Evolutionary conservation across 2,797 vertebrate species (phyloP).

Genomic region (Rhinichthys osculus): DNA sequence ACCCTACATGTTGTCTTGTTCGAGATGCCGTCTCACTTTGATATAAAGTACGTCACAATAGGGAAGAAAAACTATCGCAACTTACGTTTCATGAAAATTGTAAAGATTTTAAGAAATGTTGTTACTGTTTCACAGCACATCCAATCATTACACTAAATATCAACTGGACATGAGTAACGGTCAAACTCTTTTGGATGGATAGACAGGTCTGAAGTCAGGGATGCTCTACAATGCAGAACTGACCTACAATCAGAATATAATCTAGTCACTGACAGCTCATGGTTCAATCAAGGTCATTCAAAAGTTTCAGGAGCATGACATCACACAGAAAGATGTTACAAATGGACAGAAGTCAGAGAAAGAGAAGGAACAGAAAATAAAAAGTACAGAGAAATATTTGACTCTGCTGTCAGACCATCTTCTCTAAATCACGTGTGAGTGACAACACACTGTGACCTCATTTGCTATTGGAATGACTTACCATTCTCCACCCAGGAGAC

Average conservation of each 20-base stretch:
- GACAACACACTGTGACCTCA: conserved; percentile 31
- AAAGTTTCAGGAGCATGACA: conserved; percentile 39
- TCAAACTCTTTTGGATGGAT: neutral
- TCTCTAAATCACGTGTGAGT: conserved; percentile 29
- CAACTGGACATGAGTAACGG: neutral
- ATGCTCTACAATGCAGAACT: conserved; percentile 8
- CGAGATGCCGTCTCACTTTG: no score
- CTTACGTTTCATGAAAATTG: neutral
- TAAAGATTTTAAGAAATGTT: neutral
- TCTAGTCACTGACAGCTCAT: neutral
- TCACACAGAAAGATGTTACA: conserved; percentile 12
- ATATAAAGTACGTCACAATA: no score
- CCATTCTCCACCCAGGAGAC: conserved; percentile 33
- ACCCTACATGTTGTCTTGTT: no score
- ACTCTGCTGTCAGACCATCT: conserved; percentile 32
- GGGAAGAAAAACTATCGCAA: neutral
- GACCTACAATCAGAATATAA: neutral
- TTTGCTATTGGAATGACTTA: conserved; percentile 54
- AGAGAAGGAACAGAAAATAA: conserved; percentile 32
- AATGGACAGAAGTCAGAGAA: conserved; percentile 22
- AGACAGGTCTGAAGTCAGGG: neutral
- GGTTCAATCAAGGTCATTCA: conserved; percentile 46
- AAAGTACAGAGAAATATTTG: neutral
- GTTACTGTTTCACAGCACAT: neutral
- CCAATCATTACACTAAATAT: neutral